phyloP scores from a whole-genome alignment of 2,888 invertebrate species.

The Trachelus stipa region DNA sequence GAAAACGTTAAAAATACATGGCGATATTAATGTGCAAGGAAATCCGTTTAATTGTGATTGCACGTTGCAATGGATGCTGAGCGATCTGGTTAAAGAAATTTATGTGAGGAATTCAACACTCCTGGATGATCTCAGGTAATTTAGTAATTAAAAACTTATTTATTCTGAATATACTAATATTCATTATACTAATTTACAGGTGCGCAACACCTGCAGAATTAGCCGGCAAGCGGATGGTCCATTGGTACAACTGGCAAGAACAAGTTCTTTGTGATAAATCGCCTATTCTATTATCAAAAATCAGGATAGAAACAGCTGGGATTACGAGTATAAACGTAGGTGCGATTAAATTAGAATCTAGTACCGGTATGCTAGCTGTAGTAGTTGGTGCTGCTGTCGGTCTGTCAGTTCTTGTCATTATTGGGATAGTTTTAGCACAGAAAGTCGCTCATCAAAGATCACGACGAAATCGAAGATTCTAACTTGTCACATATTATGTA shows the following conservation, averaged over 20 bases:
- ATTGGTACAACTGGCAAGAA: conserved; percentile 73
- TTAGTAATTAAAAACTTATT: background rate
- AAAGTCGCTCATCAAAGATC: conserved; percentile 37
- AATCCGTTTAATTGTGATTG: conserved; percentile 76
- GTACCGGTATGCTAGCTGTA: conserved; percentile 44
- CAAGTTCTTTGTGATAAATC: conserved; percentile 67
- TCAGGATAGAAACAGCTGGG: conserved; percentile 32
- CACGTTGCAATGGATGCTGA: conserved; percentile 72
- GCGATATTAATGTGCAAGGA: conserved; percentile 70
- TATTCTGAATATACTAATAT: background rate
- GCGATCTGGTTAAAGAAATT: conserved; percentile 68
- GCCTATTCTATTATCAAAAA: conserved; percentile 30
- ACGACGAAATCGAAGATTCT: conserved; percentile 55
- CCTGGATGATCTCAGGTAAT: conserved; percentile 70
- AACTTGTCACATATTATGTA: conserved; percentile 21
- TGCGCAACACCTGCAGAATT: conserved; percentile 69
- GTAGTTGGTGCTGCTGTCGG: conserved; percentile 38
- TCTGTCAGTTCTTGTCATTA: conserved; percentile 45
- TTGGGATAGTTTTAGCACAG: conserved; percentile 49
- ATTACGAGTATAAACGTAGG: conserved; percentile 22
- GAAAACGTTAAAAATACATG: conserved; percentile 61
- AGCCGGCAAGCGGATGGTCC: conserved; percentile 69
- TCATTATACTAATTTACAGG: conserved; percentile 53
- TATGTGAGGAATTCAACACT: conserved; percentile 66
- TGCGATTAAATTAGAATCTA: conserved; percentile 42